Percentiles rank a stretch among this genome's conserved stretches.
phyloP scores from a whole-genome alignment of 2,113 vertebrate species.

The Saccopteryx leptura region DNA sequence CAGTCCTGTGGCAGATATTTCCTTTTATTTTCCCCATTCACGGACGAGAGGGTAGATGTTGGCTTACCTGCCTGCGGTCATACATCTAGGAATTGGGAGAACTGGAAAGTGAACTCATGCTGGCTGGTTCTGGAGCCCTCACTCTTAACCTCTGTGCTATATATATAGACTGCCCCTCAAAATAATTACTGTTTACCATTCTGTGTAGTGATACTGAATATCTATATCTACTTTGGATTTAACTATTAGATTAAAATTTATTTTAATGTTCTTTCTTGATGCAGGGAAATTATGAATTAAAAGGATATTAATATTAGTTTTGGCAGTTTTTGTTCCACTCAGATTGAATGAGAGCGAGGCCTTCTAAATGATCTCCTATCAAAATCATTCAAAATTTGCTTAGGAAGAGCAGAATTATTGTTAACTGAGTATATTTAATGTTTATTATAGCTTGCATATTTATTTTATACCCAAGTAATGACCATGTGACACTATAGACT shows the following conservation, averaged over 20 bases:
- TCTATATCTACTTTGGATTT: neutral
- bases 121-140: neutral
- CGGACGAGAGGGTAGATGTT: neutral
- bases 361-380: neutral
- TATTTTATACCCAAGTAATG: neutral
- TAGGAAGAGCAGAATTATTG: neutral
- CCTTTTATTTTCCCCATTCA: neutral
- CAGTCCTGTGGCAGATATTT: neutral
- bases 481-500: neutral
- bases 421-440: neutral
- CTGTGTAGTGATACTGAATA: neutral
- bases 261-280: neutral
- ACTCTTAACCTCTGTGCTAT: neutral
- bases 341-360: neutral
- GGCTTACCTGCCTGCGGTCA: neutral
- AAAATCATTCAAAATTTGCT: conserved; percentile 3
- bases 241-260: conserved; percentile 6
- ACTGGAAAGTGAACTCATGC: neutral
- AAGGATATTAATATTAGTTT: neutral
- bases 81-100: neutral
- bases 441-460: neutral
- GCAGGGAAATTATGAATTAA: neutral
- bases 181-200: neutral
- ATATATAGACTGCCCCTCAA: neutral
- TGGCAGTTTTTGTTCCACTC: neutral